A percentile compares a stretch with the other conserved stretches of the same genome.
Evolutionary conservation across 2,888 invertebrate genomes (phyloP).

Genomic region (Drosophila rellima): DNA sequence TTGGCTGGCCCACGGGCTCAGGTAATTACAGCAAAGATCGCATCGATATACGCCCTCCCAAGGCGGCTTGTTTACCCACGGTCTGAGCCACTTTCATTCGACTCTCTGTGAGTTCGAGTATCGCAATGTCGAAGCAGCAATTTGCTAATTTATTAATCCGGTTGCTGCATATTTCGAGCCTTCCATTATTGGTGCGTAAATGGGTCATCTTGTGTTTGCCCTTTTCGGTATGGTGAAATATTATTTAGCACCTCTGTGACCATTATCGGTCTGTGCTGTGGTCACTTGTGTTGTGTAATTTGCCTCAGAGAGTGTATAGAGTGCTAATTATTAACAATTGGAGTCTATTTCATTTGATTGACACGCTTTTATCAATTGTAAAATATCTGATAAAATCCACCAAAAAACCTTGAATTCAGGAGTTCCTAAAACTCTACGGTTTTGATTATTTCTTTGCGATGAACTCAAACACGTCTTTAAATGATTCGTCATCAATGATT

Average conservation of each 20-base stretch:
- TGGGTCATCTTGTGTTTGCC: slow-evolving; percentile 70
- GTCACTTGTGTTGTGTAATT: slow-evolving; percentile 14
- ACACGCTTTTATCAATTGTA: not conserved
- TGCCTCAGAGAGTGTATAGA: not conserved
- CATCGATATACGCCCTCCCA: slow-evolving; percentile 64
- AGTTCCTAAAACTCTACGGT: not conserved
- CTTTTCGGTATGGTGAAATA: slow-evolving; percentile 55
- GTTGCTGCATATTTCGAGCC: slow-evolving; percentile 63
- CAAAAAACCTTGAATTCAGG: not conserved
- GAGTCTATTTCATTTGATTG: slow-evolving; percentile 17
- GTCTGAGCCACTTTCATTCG: slow-evolving; percentile 65
- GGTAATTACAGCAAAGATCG: slow-evolving; percentile 43
- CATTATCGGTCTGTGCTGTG: slow-evolving; percentile 19
- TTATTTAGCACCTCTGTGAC: slow-evolving; percentile 66
- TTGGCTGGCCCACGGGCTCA: slow-evolving; percentile 57
- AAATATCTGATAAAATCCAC: not conserved
- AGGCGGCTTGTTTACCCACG: slow-evolving; percentile 41
- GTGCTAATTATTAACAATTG: slow-evolving; percentile 41
- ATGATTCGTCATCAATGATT: slow-evolving; percentile 42
- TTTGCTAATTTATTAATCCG: slow-evolving; percentile 82
- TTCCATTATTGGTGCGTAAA: slow-evolving; percentile 51
- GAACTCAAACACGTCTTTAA: slow-evolving; percentile 54
- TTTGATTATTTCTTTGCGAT: slow-evolving; percentile 26
- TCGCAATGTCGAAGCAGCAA: slow-evolving; percentile 48
- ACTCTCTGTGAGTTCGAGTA: slow-evolving; percentile 46